A percentile compares a stretch with the other conserved stretches of the same genome.
Evolutionary conservation across 2,113 vertebrate species (phyloP).

Genomic region (Gracilinanus agilis): DNA sequence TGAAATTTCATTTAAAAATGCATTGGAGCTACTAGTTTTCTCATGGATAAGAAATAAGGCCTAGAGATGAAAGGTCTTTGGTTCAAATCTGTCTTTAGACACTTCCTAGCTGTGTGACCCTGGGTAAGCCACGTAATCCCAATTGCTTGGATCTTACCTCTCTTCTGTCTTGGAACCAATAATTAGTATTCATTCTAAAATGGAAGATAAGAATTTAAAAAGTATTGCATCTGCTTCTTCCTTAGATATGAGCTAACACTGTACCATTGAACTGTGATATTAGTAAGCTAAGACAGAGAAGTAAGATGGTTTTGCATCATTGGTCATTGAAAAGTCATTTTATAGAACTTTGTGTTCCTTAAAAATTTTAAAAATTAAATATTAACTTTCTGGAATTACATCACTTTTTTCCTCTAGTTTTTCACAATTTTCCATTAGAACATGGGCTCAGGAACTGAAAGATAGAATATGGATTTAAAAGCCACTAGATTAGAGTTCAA

Average conservation of each 20-base stretch:
- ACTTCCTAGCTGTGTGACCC: no score
- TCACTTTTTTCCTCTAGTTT: background rate
- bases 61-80: no score
- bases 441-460: background rate
- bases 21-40: no score
- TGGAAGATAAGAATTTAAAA: background rate
- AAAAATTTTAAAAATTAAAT: conserved; percentile 28
- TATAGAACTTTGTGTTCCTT: conserved; percentile 19
- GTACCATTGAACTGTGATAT: background rate
- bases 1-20: background rate
- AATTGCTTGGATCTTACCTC: no score
- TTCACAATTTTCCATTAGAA: background rate
- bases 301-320: background rate
- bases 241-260: conserved; percentile 15
- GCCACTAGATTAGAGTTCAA: conserved; percentile 6
- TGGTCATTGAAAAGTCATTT: conserved; percentile 26
- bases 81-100: no score
- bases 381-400: background rate
- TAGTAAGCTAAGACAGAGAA: conserved; percentile 2
- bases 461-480: conserved; percentile 31
- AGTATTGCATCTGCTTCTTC: conserved; percentile 34
- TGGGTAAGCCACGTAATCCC: no score
- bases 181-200: no score
- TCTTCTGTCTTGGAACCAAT: no score
- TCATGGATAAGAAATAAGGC: no score